Base-by-base conservation (phyloP, 2,113 vertebrate species). In the Taurulus bubalis region DNA sequence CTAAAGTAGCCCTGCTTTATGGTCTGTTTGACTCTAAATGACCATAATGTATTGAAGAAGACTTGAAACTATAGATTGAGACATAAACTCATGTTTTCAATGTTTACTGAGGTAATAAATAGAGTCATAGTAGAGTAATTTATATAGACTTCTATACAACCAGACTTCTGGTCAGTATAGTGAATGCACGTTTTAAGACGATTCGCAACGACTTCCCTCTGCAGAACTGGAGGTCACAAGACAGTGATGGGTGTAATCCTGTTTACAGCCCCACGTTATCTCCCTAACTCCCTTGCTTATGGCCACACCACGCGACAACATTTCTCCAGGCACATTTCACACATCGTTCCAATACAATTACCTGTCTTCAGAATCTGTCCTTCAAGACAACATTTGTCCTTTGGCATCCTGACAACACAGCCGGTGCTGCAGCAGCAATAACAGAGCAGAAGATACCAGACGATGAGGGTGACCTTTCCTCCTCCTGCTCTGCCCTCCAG, bases 401-500 rank as follows among this genome's bases (percentile, higher is more conserved):
- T 1, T 0, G 30, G 36, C 36, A 20, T 69, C 5, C 2, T 16
- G 60, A 62, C 69, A 55, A 26, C 28, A 62, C 65, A 22, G 34
- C 10, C 62, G 22, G 4, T 26, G 53, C 53, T 14, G 53, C 58
- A 30, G 14, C 58, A 59, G 16, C 26, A 30, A 24, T 16, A 32
- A 71, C 30, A 20, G 55, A 45, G n/a, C 34, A 32, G 62, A 30
- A 0, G n/a, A 75, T 15, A 45, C 20, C 34, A 32, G 62, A 30
- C 0, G n/a, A 75, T 15, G 4, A 49, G 36, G 47, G 26, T 75
- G 58, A 83, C 47, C 77, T 80, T 75, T 74, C 51, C 60, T 62
- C 76, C 65, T 75, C 71, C 45, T 53, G 36, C 36, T 72, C 53
- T 71, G 73, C 34, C 69, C 71, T 75, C 8, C 71, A 69, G 65